A percentile compares a stretch with the other conserved stretches of the same genome.
Conservation (phyloP, 1,140 invertebrate species). For the Eumeta japonica region DNA sequence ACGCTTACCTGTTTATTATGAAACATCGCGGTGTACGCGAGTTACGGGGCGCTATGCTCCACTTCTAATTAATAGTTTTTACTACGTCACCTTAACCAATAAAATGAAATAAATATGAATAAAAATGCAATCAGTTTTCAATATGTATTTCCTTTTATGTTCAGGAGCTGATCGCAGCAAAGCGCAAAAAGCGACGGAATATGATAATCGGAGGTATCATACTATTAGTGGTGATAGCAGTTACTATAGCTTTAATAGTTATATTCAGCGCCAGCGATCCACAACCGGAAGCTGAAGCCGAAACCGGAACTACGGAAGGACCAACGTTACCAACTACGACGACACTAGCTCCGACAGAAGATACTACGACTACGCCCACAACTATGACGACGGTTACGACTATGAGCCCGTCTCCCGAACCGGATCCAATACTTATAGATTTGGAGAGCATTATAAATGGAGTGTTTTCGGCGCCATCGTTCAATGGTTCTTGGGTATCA, state of each 20-base stretch:
- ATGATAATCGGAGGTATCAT: conserved; percentile 31
- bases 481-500: conserved; percentile 37
- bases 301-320: conserved; percentile 12
- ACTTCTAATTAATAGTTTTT: too few relatives aligned
- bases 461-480: conserved; percentile 25
- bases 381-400: conserved; percentile 15
- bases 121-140: not conserved
- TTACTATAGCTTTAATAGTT: conserved; percentile 32
- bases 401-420: too few relatives aligned
- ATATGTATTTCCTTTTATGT: too few relatives aligned
- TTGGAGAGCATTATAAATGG: conserved; percentile 38
- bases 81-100: too few relatives aligned
- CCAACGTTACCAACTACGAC: conserved; percentile 11
- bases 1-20: too few relatives aligned
- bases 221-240: conserved; percentile 31
- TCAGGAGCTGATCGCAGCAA: conserved; percentile 41
- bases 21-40: too few relatives aligned
- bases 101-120: not conserved
- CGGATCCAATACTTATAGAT: conserved; percentile 17
- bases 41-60: too few relatives aligned
- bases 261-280: conserved; percentile 28
- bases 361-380: conserved; percentile 8
- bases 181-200: conserved; percentile 30
- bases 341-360: conserved; percentile 7
- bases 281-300: conserved; percentile 18